Evolutionary conservation across 2,888 invertebrate species (phyloP), one percentile per base, ranked within the genome.

Genomic region (Lampropteryx suffumata): DNA sequence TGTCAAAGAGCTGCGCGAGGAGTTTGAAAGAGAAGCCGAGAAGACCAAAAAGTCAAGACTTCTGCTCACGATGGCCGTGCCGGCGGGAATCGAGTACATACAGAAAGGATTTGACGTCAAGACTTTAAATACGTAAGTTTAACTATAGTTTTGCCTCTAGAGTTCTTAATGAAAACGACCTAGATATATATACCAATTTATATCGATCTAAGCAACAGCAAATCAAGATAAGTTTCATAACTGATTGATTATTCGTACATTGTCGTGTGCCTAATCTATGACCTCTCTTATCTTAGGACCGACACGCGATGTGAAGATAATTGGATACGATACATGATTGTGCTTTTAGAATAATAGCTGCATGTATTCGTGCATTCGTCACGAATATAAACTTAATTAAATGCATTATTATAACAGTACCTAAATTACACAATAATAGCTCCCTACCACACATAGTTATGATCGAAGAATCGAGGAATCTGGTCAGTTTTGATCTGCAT

Each of bases 61-160:
- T 26, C 87, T 98, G 42, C 87, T 98, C 11, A 97, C 98, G 4
- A 97, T 98, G 95, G 98, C 98, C 8, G 97, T 98, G 24, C 98
- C 98, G 0, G 98, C 98, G 1, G 98, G 98, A 13, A 95, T 96
- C 63, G 97, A 98, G 76, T 97, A 97, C 73, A 95, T 98, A 62
- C 95, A 97, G 73, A 97, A 97, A 76, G 98, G 98, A 57, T 98
- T 97, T 76, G 98, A 98, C 69, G 92, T 98, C 48, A 95, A 95
- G 54, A 95, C 95, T 65, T 85, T 98, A 48, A 96, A 96, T 78
- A 94, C 94, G 94, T 96, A 72, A 90, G 92, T 82, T 11, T 36
- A 1, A 9, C 8, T 11, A 2, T 17, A 17, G 17, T 17, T n/a
- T n/a, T n/a, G n/a, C n/a, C n/a, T n/a, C n/a, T n/a, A n/a, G n/a